phyloP scores from a whole-genome alignment of 2,113 vertebrate genomes.

The Sapayoa aenigma region DNA sequence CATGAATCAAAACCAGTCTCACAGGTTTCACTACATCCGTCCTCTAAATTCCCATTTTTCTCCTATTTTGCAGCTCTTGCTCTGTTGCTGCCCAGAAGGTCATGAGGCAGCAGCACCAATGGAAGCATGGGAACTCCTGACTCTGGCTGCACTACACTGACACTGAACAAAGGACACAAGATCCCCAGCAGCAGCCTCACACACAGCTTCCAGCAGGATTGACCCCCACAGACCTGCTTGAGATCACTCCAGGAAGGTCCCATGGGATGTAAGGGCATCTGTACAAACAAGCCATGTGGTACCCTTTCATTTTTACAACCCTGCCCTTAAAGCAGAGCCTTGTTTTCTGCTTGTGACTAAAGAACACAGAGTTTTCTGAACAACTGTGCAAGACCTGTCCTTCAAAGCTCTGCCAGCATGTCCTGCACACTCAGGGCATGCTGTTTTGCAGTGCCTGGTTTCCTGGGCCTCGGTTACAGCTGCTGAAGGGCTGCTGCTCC shows the following conservation, averaged over 20 bases:
- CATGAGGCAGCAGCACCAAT: background rate
- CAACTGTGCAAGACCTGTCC: background rate
- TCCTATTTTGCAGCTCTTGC: background rate
- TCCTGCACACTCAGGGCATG: background rate
- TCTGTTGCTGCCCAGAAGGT: accelerated
- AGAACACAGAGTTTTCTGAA: background rate
- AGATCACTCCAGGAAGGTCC: background rate
- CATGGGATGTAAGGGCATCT: accelerated
- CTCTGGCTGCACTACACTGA: background rate
- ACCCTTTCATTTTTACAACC: background rate
- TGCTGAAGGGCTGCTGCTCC: background rate
- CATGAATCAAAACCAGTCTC: background rate
- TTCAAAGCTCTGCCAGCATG: background rate
- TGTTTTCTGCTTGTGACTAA: background rate
- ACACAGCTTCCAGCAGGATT: background rate
- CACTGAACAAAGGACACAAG: background rate
- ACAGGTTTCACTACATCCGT: background rate
- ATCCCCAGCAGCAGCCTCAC: background rate
- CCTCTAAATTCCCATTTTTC: background rate
- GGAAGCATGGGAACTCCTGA: background rate
- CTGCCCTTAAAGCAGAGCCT: background rate
- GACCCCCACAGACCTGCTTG: background rate
- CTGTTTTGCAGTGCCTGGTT: background rate
- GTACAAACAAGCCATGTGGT: background rate
- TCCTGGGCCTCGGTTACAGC: background rate